Percentiles rank a stretch among this genome's conserved stretches.
These are phyloP conservation scores for Tilapia sparmanii DNA, from an alignment of 2,113 vertebrate species.

Conservation along the genomic window DNA sequence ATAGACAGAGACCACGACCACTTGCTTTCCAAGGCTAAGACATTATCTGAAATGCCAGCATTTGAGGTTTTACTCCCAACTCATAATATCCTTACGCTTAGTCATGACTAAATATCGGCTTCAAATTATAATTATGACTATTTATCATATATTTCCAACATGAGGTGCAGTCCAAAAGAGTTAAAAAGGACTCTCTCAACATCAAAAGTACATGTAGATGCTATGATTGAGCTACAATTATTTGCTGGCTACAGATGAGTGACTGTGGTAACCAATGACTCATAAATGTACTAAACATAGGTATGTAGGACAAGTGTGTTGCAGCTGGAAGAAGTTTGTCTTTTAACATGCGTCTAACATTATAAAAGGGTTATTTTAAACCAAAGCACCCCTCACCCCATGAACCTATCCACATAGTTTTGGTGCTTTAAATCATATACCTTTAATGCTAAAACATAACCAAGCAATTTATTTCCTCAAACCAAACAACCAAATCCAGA, in stretches of 20 bases:
- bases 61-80: background rate
- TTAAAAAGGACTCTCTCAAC: background rate
- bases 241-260: background rate
- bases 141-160: fast-evolving
- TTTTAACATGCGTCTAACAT: background rate
- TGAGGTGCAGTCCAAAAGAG: background rate
- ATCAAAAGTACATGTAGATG: background rate
- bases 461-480: background rate
- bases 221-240: background rate
- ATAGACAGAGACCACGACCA: background rate
- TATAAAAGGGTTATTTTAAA: background rate
- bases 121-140: background rate
- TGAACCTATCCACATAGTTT: background rate
- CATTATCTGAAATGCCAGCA: background rate
- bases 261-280: background rate
- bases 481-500: background rate
- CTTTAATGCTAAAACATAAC: background rate
- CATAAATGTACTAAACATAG: background rate
- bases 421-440: background rate
- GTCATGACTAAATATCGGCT: background rate
- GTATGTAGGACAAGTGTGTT: background rate
- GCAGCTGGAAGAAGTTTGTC: background rate
- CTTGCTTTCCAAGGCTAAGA: background rate
- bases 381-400: background rate
- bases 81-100: background rate